Evolutionary conservation across 2,113 vertebrate genomes (phyloP).

Genomic region (Phalacrocorax carbo): DNA sequence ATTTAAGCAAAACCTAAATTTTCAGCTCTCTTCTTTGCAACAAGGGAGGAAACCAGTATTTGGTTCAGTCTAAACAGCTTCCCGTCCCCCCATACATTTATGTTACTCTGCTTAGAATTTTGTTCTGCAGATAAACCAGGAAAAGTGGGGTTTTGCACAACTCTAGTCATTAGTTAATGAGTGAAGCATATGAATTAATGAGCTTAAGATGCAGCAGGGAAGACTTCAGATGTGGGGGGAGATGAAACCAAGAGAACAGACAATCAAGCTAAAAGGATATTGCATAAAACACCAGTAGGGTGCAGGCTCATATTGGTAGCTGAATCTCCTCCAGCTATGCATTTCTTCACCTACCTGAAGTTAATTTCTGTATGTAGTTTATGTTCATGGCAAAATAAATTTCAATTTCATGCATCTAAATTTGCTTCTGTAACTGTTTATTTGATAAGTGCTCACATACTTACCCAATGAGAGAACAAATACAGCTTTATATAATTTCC

Average conservation of each 20-base stretch:
- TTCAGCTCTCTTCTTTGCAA: neutral
- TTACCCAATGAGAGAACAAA: conserved; percentile 15
- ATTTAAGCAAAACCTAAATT: neutral
- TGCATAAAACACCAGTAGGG: neutral
- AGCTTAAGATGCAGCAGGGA: neutral
- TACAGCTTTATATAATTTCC: neutral
- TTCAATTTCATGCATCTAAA: conserved; percentile 18
- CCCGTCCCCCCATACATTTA: neutral
- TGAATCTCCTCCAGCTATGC: neutral
- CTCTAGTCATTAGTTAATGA: neutral
- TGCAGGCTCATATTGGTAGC: neutral
- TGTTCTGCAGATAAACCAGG: neutral
- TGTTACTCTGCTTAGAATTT: neutral
- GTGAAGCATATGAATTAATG: neutral
- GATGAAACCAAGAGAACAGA: neutral
- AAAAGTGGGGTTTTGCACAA: neutral
- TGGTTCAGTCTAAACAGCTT: neutral
- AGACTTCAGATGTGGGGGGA: neutral
- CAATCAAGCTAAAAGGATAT: neutral
- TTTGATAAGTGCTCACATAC: neutral
- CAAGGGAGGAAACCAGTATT: neutral
- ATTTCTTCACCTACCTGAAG: neutral
- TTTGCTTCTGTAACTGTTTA: neutral
- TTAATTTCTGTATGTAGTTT: neutral
- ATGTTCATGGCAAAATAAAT: conserved; percentile 11